Base-by-base conservation (phyloP, 2,888 invertebrate genomes). In the Hyalella azteca region DNA sequence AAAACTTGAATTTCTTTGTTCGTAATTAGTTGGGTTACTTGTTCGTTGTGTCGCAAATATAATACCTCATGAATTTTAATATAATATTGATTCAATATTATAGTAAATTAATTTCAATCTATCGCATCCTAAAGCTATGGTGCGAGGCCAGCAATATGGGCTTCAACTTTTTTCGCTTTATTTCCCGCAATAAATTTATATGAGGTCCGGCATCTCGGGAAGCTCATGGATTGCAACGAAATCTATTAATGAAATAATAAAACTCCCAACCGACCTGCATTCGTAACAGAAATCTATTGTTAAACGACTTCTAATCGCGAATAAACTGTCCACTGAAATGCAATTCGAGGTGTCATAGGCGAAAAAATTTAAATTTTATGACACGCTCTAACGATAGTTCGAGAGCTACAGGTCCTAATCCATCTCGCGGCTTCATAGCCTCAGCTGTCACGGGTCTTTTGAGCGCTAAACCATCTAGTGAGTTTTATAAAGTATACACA, bases 401-500 rank as follows among this genome's bases (percentile, higher is more conserved):
- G 36, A 66, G 66, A 36, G 36, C 66, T n/a, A 66, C 66, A 66
- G 66, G 66, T 66, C 29, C 66, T 66, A 66, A 66, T 66, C 66
- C 66, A 66, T 66, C 66, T 66, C 66, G 36, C 66, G 19, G 1
- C 36, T 36, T 29, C 36, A 36, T 32, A n/a, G 29, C 36, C 7
- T 0, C n/a, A 36, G 66, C 36, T 66, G 66, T 36, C 66, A 66
- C 66, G 66, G 29, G 19, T 32, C 66, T 19, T 36, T 66, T 66
- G 36, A 66, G 36, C 13, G 66, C 36, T 66, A 66, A 66, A 66
- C 66, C 39, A 66, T 66, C 66, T 7, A 32, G 66, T 66, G 66
- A 32, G 36, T 66, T 66, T 66, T 66, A 66, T 66, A 4, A 36
- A 36, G 36, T 36, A 19, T 5, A n/a, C 36, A 66, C 66, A 66